These are phyloP conservation scores for Procapra przewalskii DNA, from an alignment of 2,113 vertebrate genomes.

Conservation along the genomic window DNA sequence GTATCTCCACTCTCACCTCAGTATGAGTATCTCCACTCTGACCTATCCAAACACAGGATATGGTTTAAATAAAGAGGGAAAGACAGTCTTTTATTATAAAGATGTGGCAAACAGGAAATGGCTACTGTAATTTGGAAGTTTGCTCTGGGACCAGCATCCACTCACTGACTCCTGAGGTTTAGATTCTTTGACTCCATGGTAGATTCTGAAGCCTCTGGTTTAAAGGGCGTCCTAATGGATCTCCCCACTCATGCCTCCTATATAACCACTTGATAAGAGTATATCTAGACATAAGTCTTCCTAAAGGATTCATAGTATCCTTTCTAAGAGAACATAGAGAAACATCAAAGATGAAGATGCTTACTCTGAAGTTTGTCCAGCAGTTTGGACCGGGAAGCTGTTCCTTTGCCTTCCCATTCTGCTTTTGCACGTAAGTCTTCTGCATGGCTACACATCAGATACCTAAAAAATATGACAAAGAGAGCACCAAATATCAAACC, in stretches of 20 bases:
- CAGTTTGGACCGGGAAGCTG: constrained; percentile 91
- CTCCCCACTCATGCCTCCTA: neutral
- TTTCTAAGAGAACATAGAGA: neutral
- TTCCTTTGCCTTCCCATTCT: constrained; percentile 98
- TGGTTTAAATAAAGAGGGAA: neutral
- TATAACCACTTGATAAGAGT: neutral
- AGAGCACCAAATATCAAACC: neutral
- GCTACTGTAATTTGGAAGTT: neutral
- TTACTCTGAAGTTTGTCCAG: constrained; percentile 98
- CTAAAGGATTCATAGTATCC: neutral
- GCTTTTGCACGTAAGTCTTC: constrained; percentile 95
- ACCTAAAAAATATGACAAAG: constrained; percentile 80
- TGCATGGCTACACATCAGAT: constrained; percentile 97
- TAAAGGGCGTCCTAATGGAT: neutral
- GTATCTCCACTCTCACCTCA: neutral
- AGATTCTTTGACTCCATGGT: neutral
- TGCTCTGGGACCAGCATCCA: neutral
- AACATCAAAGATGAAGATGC: constrained; percentile 68
- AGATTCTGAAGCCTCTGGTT: neutral
- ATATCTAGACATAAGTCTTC: neutral
- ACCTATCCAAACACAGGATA: neutral
- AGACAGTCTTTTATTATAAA: constrained; percentile 2
- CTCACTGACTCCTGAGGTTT: neutral
- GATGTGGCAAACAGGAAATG: constrained; percentile 27
- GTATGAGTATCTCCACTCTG: neutral